These are phyloP conservation scores for Apis florea DNA, from an alignment of 1,140 invertebrate species.

Conservation along the genomic window DNA sequence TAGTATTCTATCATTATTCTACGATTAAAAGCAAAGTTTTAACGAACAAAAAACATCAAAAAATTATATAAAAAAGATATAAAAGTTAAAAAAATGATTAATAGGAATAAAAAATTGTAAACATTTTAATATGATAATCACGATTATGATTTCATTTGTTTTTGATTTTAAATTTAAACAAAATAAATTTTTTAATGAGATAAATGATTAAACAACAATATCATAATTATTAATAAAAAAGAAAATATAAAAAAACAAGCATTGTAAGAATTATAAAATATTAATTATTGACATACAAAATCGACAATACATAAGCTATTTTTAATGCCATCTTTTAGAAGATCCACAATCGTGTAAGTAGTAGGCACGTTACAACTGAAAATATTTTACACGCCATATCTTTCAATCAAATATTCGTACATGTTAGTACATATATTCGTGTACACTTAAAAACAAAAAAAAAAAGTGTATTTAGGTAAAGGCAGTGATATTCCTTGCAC, in stretches of 20 bases:
- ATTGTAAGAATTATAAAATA: slow-evolving; percentile 23
- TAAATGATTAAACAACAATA: slow-evolving; percentile 29
- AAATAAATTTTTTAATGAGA: not conserved
- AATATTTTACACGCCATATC: slow-evolving; percentile 35
- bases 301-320: slow-evolving; percentile 35
- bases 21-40: slow-evolving; percentile 45
- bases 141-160: not conserved
- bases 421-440: slow-evolving; percentile 4
- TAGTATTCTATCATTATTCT: slow-evolving; percentile 60
- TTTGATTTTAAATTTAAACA: not conserved
- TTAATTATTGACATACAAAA: slow-evolving; percentile 33
- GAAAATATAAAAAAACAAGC: slow-evolving; percentile 22
- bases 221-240: slow-evolving; percentile 5
- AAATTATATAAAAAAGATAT: not conserved
- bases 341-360: slow-evolving; percentile 32
- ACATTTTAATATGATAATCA: not conserved
- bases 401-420: not conserved
- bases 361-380: slow-evolving; percentile 45
- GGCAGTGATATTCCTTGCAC: slow-evolving; percentile 37
- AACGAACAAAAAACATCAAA: slow-evolving; percentile 15
- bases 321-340: slow-evolving; percentile 42
- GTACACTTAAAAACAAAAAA: slow-evolving; percentile 11
- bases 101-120: not conserved
- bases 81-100: not conserved
- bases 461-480: slow-evolving; percentile 28